phyloP scores from a whole-genome alignment of 2,888 invertebrate genomes.

The Drosophila monieri region DNA sequence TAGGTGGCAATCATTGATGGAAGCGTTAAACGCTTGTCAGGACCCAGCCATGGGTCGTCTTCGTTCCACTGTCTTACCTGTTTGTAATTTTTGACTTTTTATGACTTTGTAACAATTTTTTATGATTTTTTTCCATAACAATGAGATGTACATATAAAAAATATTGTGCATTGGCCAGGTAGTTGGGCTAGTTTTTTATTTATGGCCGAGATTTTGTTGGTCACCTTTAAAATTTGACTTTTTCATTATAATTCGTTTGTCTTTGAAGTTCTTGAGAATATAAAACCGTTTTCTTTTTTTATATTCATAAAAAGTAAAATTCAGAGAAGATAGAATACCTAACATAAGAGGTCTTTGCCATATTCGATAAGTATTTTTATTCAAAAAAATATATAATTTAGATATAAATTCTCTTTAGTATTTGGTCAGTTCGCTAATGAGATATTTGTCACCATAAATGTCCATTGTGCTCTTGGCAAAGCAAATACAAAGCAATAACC shows the following conservation, averaged over 20 bases:
- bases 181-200: constrained; percentile 65
- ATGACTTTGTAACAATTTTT: constrained; percentile 80
- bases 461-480: background rate
- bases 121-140: constrained; percentile 69
- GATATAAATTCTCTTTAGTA: too few species aligned
- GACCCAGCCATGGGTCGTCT: constrained; percentile 52
- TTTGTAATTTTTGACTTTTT: constrained; percentile 61
- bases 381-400: too few species aligned
- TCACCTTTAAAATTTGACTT: constrained; percentile 52
- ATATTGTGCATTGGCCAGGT: constrained; percentile 20
- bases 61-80: constrained; percentile 57
- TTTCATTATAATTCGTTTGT: constrained; percentile 73
- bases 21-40: constrained; percentile 68
- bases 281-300: constrained; percentile 32
- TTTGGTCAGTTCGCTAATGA: background rate
- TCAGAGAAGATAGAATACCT: constrained; percentile 15
- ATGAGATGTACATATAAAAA: constrained; percentile 47
- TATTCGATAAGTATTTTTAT: too few species aligned
- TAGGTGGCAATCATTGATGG: constrained; percentile 67
- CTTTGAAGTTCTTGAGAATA: constrained; percentile 51
- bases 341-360: too few species aligned
- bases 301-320: constrained; percentile 32
- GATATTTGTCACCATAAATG: constrained; percentile 31
- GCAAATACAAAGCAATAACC: constrained; percentile 43
- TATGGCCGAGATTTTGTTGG: constrained; percentile 41